These are phyloP conservation scores for Neosilurus hyrtlii DNA, from an alignment of 2,797 vertebrate genomes.

Conservation along the genomic window DNA sequence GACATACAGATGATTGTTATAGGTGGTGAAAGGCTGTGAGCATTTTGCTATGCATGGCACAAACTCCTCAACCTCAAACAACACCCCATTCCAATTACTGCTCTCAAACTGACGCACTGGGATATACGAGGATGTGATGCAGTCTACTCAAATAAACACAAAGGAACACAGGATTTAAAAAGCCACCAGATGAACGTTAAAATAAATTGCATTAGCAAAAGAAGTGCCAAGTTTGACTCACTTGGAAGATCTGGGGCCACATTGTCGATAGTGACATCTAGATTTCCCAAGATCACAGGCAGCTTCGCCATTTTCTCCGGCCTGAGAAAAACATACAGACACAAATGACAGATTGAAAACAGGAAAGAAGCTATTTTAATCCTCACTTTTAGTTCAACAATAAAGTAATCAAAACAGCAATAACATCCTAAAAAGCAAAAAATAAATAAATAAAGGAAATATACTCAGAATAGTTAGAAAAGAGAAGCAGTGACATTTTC, in stretches of 20 bases:
- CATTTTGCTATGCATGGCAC: constrained; percentile 91
- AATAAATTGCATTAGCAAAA: not conserved
- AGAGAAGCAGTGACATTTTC: not conserved
- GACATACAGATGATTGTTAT: constrained; percentile 96
- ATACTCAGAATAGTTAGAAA: not conserved
- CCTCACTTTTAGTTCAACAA: not conserved
- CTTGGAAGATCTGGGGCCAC: constrained; percentile 87
- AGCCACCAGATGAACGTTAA: not conserved
- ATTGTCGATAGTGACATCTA: constrained; percentile 91
- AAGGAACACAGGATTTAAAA: not conserved
- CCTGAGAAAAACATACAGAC: constrained; percentile 65
- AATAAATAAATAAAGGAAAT: not conserved
- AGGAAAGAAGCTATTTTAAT: constrained; percentile 15
- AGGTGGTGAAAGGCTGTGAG: constrained; percentile 92
- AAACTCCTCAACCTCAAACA: constrained; percentile 94
- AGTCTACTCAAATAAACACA: constrained; percentile 75
- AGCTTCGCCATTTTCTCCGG: constrained; percentile 98
- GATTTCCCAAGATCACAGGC: constrained; percentile 92
- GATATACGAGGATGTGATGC: constrained; percentile 93
- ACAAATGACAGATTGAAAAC: constrained; percentile 21
- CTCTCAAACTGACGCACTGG: constrained; percentile 87
- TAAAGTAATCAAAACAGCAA: not conserved
- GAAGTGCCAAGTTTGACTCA: constrained; percentile 68
- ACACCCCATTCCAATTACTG: constrained; percentile 72
- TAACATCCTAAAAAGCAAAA: too few species aligned